Evolutionary conservation across 2,888 invertebrate genomes (phyloP).

Genomic region (Drosophila nr. fundita): DNA sequence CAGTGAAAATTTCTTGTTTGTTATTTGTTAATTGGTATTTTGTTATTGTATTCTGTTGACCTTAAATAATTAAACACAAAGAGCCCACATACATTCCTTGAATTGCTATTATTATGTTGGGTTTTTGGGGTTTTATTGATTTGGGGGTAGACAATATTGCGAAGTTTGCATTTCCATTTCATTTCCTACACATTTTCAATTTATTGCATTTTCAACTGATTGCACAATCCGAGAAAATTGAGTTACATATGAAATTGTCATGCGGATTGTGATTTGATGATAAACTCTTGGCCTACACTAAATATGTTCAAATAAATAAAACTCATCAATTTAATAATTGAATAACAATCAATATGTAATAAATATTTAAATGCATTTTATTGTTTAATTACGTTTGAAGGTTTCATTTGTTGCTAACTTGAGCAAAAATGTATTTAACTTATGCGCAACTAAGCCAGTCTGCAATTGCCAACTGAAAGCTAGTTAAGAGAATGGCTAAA

Average conservation of each 20-base stretch:
- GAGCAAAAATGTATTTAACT: conserved; percentile 10
- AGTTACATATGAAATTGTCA: background rate
- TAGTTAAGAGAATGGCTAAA: conserved; percentile 35
- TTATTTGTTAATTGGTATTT: too few relatives aligned
- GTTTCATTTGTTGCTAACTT: background rate
- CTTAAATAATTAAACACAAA: conserved; percentile 18
- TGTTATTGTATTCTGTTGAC: background rate
- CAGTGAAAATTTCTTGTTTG: background rate
- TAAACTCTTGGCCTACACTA: background rate
- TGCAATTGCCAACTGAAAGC: conserved; percentile 35
- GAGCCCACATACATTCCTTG: background rate
- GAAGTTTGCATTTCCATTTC: background rate
- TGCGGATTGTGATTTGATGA: background rate
- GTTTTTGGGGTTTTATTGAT: conserved; percentile 15
- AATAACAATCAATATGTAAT: background rate
- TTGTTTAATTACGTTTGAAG: background rate
- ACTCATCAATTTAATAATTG: background rate
- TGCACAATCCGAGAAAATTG: background rate
- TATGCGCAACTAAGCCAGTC: conserved; percentile 26
- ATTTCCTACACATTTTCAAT: background rate
- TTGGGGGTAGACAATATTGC: background rate
- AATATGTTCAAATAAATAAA: background rate
- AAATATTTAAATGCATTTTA: background rate
- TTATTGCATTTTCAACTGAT: conserved; percentile 1
- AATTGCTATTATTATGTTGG: conserved; percentile 2